Evolutionary conservation across 2,113 vertebrate genomes (phyloP), one percentile per base, ranked within the genome.

Genomic region (Ranitomeya imitator): DNA sequence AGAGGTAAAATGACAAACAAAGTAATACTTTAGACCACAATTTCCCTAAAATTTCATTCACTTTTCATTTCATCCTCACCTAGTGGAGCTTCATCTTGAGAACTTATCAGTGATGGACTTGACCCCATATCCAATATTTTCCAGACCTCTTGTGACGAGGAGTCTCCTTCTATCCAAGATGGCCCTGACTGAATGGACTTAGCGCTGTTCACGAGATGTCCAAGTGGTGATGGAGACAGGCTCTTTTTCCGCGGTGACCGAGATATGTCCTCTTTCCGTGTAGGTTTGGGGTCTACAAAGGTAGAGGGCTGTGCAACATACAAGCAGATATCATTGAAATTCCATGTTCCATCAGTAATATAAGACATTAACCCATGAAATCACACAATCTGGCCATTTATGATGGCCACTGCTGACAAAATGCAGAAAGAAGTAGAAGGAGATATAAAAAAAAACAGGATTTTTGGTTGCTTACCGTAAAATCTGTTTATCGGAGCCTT

Each of bases 121-220:
- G 94, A 94, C 12, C 91, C 94, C 79, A 26, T 91, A 71, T 97
- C 96, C 71, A 94, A 89, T 23, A 93, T 90, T 85, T 93, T 93
- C 96, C 97, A 97, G 60, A 95, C 89, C 61, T 94, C 94, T 83
- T 94, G 95, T 74, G 96, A 93, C 13, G 95, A 95, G 0, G 83
- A 85, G 69, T 90, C 90, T 0, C 90, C 92, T 21, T 90, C 90
- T 21, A 93, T 90, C 0, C 95, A 95, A 18, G 93, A 94, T n/a
- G 91, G 61, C 3, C 52, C 90, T 19, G 90, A 73, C 31, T 89
- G 85, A 78, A 89, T 91, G 13, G 83, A 83, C 86, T 54, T 86
- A 18, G 59, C 57, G 31, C 81, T 84, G 1, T 26, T 54, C 23
- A 51, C 21, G 14, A 45, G 52, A 54, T 3, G 76, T 23, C 18